A percentile compares a stretch with the other conserved stretches of the same genome.
phyloP scores from a whole-genome alignment of 1,140 invertebrate genomes.

The Dinoponera quadriceps region DNA sequence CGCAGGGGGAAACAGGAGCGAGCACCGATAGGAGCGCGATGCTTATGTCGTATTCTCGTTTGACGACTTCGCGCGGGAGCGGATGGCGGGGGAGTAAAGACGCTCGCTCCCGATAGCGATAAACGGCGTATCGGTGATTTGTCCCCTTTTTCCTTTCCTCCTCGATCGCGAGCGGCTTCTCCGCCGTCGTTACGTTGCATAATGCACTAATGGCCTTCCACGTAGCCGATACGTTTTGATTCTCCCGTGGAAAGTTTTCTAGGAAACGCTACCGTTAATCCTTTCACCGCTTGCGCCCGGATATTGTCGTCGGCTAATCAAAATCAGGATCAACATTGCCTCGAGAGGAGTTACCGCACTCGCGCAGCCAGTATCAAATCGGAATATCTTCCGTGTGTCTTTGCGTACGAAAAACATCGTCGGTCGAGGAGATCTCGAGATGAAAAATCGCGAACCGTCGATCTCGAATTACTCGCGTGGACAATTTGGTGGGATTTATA shows the following conservation, averaged over 20 bases:
- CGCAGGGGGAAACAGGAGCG: conserved; percentile 69
- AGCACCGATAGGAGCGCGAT: conserved; percentile 64
- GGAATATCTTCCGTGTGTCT: background rate
- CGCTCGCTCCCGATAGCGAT: conserved; percentile 80
- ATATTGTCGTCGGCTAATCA: conserved; percentile 40
- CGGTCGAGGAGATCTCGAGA: background rate
- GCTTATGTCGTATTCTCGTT: conserved; percentile 76
- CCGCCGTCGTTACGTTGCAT: conserved; percentile 56
- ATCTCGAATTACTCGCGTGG: background rate
- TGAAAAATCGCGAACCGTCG: too few relatives aligned
- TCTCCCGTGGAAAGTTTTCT: conserved; percentile 53
- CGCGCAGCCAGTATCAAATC: background rate
- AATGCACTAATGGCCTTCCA: conserved; percentile 64
- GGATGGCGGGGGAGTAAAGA: conserved; percentile 70
- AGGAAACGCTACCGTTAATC: conserved; percentile 45
- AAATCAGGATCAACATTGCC: conserved; percentile 34
- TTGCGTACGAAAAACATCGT: background rate
- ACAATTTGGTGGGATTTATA: too few relatives aligned
- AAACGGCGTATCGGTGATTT: conserved; percentile 75
- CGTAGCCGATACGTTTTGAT: conserved; percentile 60
- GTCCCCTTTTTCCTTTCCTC: conserved; percentile 66
- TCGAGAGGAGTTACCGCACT: background rate
- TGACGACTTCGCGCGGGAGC: conserved; percentile 72
- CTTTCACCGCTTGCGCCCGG: conserved; percentile 43
- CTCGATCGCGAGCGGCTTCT: conserved; percentile 44